Base-by-base conservation (phyloP, 2,113 vertebrate species). In the Calidris pygmaea region DNA sequence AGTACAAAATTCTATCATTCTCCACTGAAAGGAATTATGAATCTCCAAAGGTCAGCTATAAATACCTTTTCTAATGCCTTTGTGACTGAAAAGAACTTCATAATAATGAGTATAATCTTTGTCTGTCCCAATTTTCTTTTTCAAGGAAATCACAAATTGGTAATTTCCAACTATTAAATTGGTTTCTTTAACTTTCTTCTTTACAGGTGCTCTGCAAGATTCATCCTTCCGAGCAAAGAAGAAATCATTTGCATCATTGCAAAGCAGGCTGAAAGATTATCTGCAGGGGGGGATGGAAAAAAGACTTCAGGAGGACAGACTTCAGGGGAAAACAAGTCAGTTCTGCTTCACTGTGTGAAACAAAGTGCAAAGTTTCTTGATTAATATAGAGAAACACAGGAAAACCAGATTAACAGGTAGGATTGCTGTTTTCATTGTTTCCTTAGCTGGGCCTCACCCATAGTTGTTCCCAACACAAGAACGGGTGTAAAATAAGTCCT, bases 11-110 rank as follows among this genome's bases (percentile, higher is more conserved):
- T 88, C 80, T 95, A 81, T 52, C 74, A 66, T 88, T 97, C 86
- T 91, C 79, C 78, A 85, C 70, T 92, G 67, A 77, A 82, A 85
- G 65, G 50, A 98, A 95, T 97, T 95, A 97, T 73, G 80, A 96
- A 76, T 97, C 95, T 97, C 95, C 87, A 97, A 98, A 98, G 96
- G 96, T 98, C 98, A 98, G 71, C 81, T 97, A 96, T 98, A 98
- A 97, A 97, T 98, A 98, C 89, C 62, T 95, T 96, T 81, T 94
- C 87, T 96, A 95, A 97, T 96, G 95, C 82, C 72, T 96, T 72
- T 85, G 78, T 84, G 76, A 87, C 77, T 94, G 77, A 91, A 86
- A 96, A 84, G 24, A 56, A 27, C 66, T 95, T 87, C 71, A 68
- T 96, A 96, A 92, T 97, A 97, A 97, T 91, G 72, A 97, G 56